Evolutionary conservation across 2,888 invertebrate genomes (phyloP), one percentile per base, ranked within the genome.

Genomic region (Lithophane semibrunnea): DNA sequence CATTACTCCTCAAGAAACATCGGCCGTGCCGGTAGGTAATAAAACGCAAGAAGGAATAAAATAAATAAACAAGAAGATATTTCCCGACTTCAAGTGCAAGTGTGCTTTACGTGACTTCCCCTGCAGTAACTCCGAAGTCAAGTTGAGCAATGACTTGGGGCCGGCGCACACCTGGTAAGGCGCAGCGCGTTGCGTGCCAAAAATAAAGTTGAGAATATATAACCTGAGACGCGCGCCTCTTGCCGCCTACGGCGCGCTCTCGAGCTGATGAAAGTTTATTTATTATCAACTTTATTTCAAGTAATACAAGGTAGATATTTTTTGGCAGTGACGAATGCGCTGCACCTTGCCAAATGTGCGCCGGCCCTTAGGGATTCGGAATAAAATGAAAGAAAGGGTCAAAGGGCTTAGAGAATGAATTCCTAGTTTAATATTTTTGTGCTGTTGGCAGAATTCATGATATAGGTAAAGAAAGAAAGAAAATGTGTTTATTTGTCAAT

Each of bases 21-120:
- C 12, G 64, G n/a, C n/a, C 13, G 13, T 21, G 21, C 9, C 21
- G 3, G 54, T 21, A 16, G 18, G 21, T 24, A 16, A 74, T 74
- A 52, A 74, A 74, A 75, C 52, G 61, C 61, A 75, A 52, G 44
- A 75, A 42, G 44, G 44, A 44, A 29, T 29, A 75, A 75, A 52
- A 75, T 61, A 75, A 52, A 75, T 24, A 75, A 44, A 37, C 37
- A 37, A 44, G 16, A 29, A n/a, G 52, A 13, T 75, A 75, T 63
- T 63, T 75, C n/a, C 21, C 18, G 3, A 42, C 29, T 29, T 61
- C 5, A 44, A 61, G 61, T 75, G n/a, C 61, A 44, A 9, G 42
- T 29, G 42, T n/a, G n/a, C n/a, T 64, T 4, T 61, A 75, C 75
- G 75, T 44, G 49, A 69, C 42, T 13, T 42, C 18, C 42, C 0